These are phyloP conservation scores for Drosophila melanogaster DNA, from an alignment of 1,140 invertebrate species.

Conservation along the genomic window DNA sequence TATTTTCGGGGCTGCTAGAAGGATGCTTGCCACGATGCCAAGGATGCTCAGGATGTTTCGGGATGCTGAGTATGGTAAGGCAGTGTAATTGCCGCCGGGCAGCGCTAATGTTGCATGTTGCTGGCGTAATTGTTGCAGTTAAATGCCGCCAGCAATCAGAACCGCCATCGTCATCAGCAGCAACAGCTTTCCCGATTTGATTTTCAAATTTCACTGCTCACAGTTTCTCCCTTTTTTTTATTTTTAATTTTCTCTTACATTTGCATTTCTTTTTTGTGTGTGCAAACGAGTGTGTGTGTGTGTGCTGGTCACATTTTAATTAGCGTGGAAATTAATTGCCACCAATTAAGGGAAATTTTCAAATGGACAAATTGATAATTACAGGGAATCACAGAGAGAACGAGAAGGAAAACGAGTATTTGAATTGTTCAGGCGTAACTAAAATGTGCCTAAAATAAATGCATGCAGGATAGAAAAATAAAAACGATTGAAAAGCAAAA, in stretches of 20 bases:
- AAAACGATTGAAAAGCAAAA: neutral
- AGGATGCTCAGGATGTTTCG: neutral
- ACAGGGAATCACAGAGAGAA: constrained; percentile 29
- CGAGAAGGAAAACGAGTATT: neutral
- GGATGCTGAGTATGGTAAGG: constrained; percentile 12
- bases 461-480: neutral
- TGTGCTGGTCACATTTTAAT: constrained; percentile 52
- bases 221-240: neutral
- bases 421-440: constrained; percentile 20
- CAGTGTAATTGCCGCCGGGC: constrained; percentile 20
- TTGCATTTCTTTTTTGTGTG: constrained; percentile 20
- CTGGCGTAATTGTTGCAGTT: constrained; percentile 15
- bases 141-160: constrained; percentile 25
- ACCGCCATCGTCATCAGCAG: constrained; percentile 12
- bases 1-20: constrained; percentile 20
- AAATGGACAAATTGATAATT: constrained; percentile 60
- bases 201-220: constrained; percentile 33
- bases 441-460: constrained; percentile 16
- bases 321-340: constrained; percentile 59
- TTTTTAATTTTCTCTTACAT: constrained; percentile 9
- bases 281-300: constrained; percentile 8
- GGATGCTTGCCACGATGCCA: constrained; percentile 9
- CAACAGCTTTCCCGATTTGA: constrained; percentile 32
- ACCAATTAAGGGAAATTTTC: constrained; percentile 56
- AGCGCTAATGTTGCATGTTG: constrained; percentile 15